phyloP scores from a whole-genome alignment of 2,797 vertebrate genomes.

The Diglossa cyanea region DNA sequence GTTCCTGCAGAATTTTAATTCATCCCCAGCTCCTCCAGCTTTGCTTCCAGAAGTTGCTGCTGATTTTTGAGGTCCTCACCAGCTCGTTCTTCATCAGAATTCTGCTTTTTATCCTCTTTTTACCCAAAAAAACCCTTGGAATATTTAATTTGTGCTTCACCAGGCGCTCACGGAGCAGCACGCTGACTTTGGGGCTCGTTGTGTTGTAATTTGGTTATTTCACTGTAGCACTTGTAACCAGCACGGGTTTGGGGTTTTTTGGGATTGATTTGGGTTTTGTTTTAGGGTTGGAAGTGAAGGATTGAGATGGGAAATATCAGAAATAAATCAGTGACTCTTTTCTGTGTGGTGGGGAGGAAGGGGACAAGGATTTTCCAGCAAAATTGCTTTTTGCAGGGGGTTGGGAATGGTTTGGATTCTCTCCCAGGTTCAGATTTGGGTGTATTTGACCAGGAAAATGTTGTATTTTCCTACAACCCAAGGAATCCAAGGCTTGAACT shows the following conservation, averaged over 20 bases:
- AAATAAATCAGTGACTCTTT: neutral
- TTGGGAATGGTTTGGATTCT: neutral
- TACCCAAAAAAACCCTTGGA: neutral
- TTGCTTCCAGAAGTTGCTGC: neutral
- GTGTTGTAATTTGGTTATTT: neutral
- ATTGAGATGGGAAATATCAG: neutral
- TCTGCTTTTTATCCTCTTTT: neutral
- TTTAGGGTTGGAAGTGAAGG: neutral
- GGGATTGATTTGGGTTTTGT: neutral
- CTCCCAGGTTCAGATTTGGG: neutral
- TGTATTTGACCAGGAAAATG: neutral
- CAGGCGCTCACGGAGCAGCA: neutral
- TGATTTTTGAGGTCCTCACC: neutral
- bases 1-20: rapidly evolving
- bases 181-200: neutral
- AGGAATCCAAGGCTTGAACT: neutral
- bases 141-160: neutral
- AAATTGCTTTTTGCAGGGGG: neutral
- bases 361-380: neutral
- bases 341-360: neutral
- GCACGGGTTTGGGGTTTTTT: neutral
- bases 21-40: neutral
- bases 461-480: neutral
- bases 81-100: neutral
- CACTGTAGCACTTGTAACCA: neutral